Evolutionary conservation across 2,888 invertebrate genomes (phyloP), one percentile per base, ranked within the genome.

Genomic region (Synergus japonicus): DNA sequence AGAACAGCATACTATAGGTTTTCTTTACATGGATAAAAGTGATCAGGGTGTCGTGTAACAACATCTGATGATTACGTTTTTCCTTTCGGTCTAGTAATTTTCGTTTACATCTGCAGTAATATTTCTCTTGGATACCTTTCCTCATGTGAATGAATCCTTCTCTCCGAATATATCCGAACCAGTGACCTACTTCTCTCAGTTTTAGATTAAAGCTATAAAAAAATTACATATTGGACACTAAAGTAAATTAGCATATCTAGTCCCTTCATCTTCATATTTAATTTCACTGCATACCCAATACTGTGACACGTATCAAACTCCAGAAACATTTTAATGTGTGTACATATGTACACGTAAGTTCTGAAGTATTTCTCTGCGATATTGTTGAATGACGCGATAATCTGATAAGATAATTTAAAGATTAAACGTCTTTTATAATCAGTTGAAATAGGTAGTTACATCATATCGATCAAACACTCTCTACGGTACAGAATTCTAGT

Each of bases 391-490:
- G n/a, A 9, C 0, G 9, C 54, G 29, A 63, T 12, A 63, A 63
- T 13, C 13, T 63, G 29, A 63, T 63, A 13, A 63, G 63, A 67
- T 46, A 22, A 67, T 22, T 67, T 67, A 13, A 22, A 46, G n/a
- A 18, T 54, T n/a, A 37, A 73, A 37, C 15, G n/a, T 18, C 15
- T n/a, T 29, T 15, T 44, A 41, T 49, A 69, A 73, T 54, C 29
- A 49, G 37, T 15, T 54, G 10, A 54, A 15, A 15, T 15, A 13
- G 22, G 69, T 54, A n/a, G 41, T 73, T 73, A 73, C 69, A 49
- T 73, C n/a, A 54, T 73, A 73, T 73, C 37, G 73, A 73, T 73
- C 73, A 73, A 73, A 73, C 73, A 73, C 41, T 73, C 54, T 73
- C 29, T 54, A 7, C 54, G 12, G 73, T 41, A 54, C 29, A 41